A percentile compares a stretch with the other conserved stretches of the same genome.
phyloP scores from a whole-genome alignment of 1,140 invertebrate genomes.

The Eciton burchellii region DNA sequence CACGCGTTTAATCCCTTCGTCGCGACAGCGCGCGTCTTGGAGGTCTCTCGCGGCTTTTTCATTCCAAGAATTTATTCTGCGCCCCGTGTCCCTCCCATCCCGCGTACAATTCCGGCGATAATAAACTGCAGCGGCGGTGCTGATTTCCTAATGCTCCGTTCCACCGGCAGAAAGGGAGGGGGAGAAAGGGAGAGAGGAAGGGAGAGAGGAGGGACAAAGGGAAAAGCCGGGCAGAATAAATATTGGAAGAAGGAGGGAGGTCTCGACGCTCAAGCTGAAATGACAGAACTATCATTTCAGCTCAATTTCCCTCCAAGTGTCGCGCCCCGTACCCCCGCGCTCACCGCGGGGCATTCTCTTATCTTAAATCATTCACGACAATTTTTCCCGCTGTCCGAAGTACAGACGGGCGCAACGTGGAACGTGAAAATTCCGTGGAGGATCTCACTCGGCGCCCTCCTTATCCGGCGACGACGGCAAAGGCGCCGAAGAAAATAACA shows the following conservation, averaged over 20 bases:
- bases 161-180: not conserved
- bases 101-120: not conserved
- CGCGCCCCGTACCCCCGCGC: too few relatives aligned
- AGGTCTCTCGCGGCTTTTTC: slow-evolving; percentile 20
- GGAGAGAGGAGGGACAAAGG: too few relatives aligned
- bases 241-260: not conserved
- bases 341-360: too few relatives aligned
- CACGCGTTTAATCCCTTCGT: slow-evolving; percentile 31
- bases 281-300: not conserved
- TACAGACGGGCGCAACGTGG: not conserved
- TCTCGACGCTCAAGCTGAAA: not conserved
- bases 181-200: too few relatives aligned
- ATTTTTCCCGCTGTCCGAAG: slow-evolving; percentile 26
- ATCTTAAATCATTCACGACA: slow-evolving; percentile 42
- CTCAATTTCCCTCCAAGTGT: not conserved
- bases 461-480: slow-evolving; percentile 49
- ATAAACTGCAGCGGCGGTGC: not conserved
- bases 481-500: slow-evolving; percentile 67
- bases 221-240: not conserved
- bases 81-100: too few relatives aligned
- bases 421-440: slow-evolving; percentile 45
- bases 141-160: not conserved
- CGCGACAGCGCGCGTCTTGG: not conserved
- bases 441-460: slow-evolving; percentile 39
- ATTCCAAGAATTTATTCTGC: slow-evolving; percentile 23